Evolutionary conservation across 2,113 vertebrate species (phyloP).

Genomic region (Axis porcinus): DNA sequence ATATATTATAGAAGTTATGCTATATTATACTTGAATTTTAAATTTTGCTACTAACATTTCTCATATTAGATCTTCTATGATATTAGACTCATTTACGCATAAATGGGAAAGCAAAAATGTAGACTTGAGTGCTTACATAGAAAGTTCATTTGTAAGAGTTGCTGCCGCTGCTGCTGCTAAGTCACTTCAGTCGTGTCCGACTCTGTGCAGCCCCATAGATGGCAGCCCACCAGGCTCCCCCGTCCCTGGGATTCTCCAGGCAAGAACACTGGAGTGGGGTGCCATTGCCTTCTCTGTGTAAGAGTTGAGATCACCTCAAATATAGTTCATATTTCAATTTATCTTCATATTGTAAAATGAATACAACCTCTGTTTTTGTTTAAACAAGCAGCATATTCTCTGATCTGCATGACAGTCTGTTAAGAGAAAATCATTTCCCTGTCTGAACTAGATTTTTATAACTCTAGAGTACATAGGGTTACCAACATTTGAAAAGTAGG

Average conservation of each 20-base stretch:
- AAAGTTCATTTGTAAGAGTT: not conserved
- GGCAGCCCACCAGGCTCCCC: no score
- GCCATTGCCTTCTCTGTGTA: no score
- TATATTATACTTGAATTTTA: not conserved
- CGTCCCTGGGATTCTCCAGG: no score
- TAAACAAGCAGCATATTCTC: not conserved
- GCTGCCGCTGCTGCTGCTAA: no score
- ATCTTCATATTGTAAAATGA: not conserved
- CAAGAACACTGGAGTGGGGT: no score
- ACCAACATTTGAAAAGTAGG: not conserved
- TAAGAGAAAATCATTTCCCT: not conserved
- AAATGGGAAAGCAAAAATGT: not conserved
- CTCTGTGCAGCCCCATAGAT: no score
- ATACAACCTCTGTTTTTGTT: not conserved
- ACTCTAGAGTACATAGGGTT: not conserved
- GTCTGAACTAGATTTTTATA: not conserved
- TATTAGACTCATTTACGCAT: not conserved
- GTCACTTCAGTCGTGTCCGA: no score
- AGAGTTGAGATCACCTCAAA: not conserved
- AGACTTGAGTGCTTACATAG: not conserved
- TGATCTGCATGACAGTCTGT: not conserved
- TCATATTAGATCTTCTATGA: not conserved
- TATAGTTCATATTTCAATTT: not conserved
- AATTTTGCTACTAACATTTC: not conserved
- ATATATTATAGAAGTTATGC: not conserved